phyloP scores from a whole-genome alignment of 2,888 invertebrate species.

The Latrodectus elegans region DNA sequence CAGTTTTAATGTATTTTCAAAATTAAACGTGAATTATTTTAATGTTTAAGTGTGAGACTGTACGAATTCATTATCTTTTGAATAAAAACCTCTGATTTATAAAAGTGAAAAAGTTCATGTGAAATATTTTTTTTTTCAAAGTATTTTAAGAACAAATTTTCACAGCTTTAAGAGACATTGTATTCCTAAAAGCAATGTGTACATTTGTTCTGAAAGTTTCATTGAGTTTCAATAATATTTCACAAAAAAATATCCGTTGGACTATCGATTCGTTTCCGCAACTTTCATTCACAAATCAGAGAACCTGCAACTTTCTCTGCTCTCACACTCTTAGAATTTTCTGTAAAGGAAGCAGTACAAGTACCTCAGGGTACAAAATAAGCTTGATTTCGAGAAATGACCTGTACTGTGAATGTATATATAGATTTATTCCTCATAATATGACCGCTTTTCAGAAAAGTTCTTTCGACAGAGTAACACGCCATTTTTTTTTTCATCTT shows the following conservation, averaged over 20 bases:
- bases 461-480: background rate
- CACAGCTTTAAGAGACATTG: background rate
- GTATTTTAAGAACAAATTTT: background rate
- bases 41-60: no score
- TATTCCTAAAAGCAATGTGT: slow-evolving; percentile 28
- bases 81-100: no score
- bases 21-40: no score
- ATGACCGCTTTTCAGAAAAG: slow-evolving; percentile 33
- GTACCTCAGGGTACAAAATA: slow-evolving; percentile 23
- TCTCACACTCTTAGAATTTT: slow-evolving; percentile 42
- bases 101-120: background rate
- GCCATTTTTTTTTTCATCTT: slow-evolving; percentile 20
- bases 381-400: slow-evolving; percentile 52
- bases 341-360: background rate
- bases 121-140: background rate
- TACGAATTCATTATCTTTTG: no score
- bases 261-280: slow-evolving; percentile 37
- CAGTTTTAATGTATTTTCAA: no score
- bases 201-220: slow-evolving; percentile 24
- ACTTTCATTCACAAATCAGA: slow-evolving; percentile 38
- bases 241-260: slow-evolving; percentile 13
- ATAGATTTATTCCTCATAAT: slow-evolving; percentile 49
- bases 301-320: slow-evolving; percentile 43
- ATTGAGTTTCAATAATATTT: slow-evolving; percentile 5
- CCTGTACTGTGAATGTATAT: slow-evolving; percentile 5